Evolutionary conservation across 2,888 invertebrate genomes (phyloP).

Genomic region (Morinoia aosen): DNA sequence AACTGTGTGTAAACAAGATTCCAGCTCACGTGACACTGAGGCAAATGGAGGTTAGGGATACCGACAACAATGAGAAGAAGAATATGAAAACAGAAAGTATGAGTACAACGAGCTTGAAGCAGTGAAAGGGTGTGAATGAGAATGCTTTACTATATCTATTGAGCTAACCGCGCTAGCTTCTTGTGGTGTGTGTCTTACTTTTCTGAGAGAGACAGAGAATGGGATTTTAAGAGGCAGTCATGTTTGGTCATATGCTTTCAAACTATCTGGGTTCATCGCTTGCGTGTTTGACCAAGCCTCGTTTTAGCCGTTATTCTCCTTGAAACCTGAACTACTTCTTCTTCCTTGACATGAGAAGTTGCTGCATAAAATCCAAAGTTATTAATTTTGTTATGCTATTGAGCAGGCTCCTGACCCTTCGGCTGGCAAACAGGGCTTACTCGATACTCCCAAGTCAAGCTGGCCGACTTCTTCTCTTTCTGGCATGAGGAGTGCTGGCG

Average conservation of each 20-base stretch:
- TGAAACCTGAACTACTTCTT: neutral
- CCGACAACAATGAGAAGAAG: too few species aligned
- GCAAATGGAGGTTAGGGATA: too few species aligned
- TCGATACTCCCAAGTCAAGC: neutral
- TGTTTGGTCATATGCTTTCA: too few species aligned
- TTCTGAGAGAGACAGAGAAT: neutral
- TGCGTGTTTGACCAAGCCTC: neutral
- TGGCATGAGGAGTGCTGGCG: neutral
- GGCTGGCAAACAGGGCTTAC: neutral
- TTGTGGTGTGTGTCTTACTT: neutral
- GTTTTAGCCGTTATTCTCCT: neutral
- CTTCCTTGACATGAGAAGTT: neutral
- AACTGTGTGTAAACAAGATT: too few species aligned
- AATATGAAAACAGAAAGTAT: neutral
- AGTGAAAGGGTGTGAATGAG: neutral
- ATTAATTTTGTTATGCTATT: neutral
- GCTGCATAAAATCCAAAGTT: neutral
- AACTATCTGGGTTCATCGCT: neutral
- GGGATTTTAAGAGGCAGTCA: too few species aligned
- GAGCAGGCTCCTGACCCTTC: neutral
- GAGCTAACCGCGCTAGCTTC: neutral
- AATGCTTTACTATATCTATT: too few species aligned
- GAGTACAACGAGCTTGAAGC: neutral
- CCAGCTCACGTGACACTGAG: too few species aligned
- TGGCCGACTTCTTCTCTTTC: neutral